phyloP scores from a whole-genome alignment of 2,113 vertebrate species.

The Columbina picui region DNA sequence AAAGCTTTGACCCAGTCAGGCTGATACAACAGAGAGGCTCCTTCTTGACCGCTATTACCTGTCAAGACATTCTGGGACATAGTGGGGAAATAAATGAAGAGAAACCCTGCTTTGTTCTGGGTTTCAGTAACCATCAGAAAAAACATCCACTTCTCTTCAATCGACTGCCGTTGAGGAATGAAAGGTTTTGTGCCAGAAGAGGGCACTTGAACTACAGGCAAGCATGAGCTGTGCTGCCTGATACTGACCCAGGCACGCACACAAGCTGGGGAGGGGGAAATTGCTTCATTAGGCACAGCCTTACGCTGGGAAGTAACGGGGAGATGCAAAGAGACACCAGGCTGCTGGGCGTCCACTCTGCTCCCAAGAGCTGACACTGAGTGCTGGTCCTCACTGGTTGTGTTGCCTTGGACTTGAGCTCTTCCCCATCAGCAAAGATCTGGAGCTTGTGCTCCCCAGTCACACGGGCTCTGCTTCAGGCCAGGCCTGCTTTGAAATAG shows the following conservation, averaged over 20 bases:
- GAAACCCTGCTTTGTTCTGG: slow-evolving; percentile 3
- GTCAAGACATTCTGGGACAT: not conserved
- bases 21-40: not conserved
- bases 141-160: not conserved
- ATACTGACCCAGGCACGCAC: not conserved
- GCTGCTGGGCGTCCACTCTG: not conserved
- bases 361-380: not conserved
- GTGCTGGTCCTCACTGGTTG: not conserved
- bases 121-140: not conserved
- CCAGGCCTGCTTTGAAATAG: not conserved
- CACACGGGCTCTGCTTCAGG: not conserved
- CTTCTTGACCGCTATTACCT: rapidly evolving
- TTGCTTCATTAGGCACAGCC: not conserved
- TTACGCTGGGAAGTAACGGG: not conserved
- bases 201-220: slow-evolving; percentile 80
- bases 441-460: not conserved
- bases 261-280: not conserved
- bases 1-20: not conserved
- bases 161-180: not conserved
- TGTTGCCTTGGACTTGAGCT: not conserved
- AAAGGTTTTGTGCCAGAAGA: slow-evolving; percentile 72
- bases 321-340: not conserved
- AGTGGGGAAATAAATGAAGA: not conserved
- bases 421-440: not conserved
- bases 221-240: not conserved